Percentiles rank a stretch among this genome's conserved stretches.
Evolutionary conservation across 2,888 invertebrate species (phyloP).

Genomic region (Limenitis camilla): DNA sequence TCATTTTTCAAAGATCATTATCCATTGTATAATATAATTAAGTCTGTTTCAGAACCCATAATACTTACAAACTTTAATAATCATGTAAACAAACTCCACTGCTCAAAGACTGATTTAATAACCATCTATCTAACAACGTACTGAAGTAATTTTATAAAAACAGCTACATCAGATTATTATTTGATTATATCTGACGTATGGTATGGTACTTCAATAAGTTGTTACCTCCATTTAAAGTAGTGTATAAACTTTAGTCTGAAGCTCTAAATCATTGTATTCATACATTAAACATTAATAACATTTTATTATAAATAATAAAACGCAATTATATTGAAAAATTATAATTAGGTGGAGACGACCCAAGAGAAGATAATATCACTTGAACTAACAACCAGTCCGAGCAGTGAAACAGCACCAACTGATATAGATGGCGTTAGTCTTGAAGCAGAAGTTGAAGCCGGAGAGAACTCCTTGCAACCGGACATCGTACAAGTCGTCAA

Average conservation of each 20-base stretch:
- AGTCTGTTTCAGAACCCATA: no score
- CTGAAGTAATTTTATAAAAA: no score
- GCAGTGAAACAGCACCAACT: slow-evolving; percentile 73
- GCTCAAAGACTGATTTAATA: no score
- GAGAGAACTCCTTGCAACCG: slow-evolving; percentile 73
- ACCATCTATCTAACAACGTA: no score
- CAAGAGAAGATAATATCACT: slow-evolving; percentile 93
- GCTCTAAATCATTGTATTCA: background rate
- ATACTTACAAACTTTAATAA: no score
- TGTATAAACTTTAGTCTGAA: slow-evolving; percentile 1
- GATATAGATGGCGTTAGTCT: slow-evolving; percentile 50
- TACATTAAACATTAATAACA: background rate
- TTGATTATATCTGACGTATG: no score
- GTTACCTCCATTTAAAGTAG: background rate
- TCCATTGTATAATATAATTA: no score
- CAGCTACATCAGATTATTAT: no score
- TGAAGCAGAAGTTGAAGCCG: slow-evolving; percentile 53
- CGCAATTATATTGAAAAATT: background rate
- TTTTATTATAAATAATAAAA: background rate
- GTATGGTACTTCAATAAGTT: no score
- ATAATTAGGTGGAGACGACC: slow-evolving; percentile 86
- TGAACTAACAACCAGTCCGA: slow-evolving; percentile 82
- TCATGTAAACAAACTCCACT: no score
- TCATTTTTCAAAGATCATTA: no score
- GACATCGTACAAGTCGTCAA: slow-evolving; percentile 72